These are phyloP conservation scores for Pelobates fuscus DNA, from an alignment of 2,113 vertebrate species.

Conservation along the genomic window DNA sequence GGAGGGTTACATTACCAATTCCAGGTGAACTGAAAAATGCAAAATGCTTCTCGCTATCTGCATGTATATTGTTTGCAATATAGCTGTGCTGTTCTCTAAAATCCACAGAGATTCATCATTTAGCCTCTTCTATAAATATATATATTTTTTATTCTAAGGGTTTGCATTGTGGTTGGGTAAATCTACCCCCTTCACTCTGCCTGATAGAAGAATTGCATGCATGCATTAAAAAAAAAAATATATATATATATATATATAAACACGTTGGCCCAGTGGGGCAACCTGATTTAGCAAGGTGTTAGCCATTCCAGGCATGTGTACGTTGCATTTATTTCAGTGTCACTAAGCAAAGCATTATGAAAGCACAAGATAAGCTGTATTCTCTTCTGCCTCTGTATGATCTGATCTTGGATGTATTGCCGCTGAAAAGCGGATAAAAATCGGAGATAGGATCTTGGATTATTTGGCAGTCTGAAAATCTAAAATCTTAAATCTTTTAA, in stretches of 20 bases:
- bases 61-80: slow-evolving; percentile 54
- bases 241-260: not conserved
- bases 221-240: too few species aligned
- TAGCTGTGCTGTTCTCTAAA: too few species aligned
- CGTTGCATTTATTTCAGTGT: too few species aligned
- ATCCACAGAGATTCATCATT: too few species aligned
- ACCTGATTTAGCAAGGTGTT: too few species aligned
- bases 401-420: slow-evolving; percentile 22
- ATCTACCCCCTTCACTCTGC: slow-evolving; percentile 13
- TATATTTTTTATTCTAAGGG: not conserved
- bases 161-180: not conserved
- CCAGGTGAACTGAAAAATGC: slow-evolving; percentile 61
- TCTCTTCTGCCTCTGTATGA: not conserved
- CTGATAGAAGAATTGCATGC: slow-evolving; percentile 8
- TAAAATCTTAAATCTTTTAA: slow-evolving; percentile 35
- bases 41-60: slow-evolving; percentile 56
- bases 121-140: too few species aligned
- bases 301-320: too few species aligned
- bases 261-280: not conserved
- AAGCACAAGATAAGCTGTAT: not conserved
- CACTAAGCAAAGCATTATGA: not conserved
- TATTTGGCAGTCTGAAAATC: slow-evolving; percentile 18
- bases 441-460: slow-evolving; percentile 30
- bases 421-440: slow-evolving; percentile 19
- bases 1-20: slow-evolving; percentile 57